Base-by-base conservation (phyloP, 1,140 invertebrate species). In the Pogonomyrmex barbatus region DNA sequence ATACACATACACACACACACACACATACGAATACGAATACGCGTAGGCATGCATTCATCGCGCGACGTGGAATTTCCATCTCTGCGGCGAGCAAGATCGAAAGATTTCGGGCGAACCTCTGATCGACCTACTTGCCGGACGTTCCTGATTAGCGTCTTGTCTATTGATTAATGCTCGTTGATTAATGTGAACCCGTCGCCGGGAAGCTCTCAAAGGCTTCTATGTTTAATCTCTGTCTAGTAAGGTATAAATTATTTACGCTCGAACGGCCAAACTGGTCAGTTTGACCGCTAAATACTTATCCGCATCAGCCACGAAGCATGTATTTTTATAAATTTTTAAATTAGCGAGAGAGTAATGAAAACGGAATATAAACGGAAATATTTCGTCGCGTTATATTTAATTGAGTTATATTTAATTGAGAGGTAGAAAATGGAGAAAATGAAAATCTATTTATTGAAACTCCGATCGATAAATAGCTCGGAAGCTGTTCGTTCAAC, bases 31-130 rank as follows among this genome's bases (percentile, higher is more conserved):
- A 52, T 47, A 36, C 50, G 30, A 0, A 58, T 50, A 30, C 42
- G 33, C 39, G 9, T 60, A 75, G 68, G 68, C 79, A 42, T 73
- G 79, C 79, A 83, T 83, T 83, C 79, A 75, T 83, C 79, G 79
- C 79, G 45, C 88, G 77, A 87, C 85, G 78, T 60, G 73, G 85
- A 90, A 90, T 89, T 85, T 85, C 89, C 50, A 76, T 47, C 65
- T 89, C 88, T 88, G 63, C 60, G 52, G 71, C 75, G 73, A 42
- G 54, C 77, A 87, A 89, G 88, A 89, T 89, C 81, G 88, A 89
- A 89, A 89, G 77, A 73, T 70, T 82, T 79, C 75, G 68, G 71
- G 42, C 10, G 24, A 83, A 83, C 78, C 33, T 50, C 76, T 42
- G 67, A 83, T 83, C 88, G 88, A 89, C 88, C 88, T 76, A 89